Evolutionary conservation across 2,797 vertebrate genomes (phyloP).

Genomic region (Australoheros facetus): DNA sequence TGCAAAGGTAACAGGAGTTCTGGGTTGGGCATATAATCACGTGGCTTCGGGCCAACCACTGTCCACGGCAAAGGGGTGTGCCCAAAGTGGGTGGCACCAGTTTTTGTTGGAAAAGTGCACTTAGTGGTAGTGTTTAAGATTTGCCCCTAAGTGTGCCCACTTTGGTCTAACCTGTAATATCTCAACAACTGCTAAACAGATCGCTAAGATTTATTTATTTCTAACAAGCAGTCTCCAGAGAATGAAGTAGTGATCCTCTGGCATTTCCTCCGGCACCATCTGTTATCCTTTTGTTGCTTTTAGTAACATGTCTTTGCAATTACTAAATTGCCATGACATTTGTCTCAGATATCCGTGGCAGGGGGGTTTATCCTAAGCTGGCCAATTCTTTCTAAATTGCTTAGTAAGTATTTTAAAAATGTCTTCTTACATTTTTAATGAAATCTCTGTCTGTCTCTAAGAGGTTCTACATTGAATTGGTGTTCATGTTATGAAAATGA

Average conservation of each 20-base stretch:
- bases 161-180: not conserved
- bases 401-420: not conserved
- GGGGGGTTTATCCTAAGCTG: not conserved
- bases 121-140: not conserved
- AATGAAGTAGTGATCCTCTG: not conserved
- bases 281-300: not conserved
- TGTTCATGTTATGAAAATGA: not conserved
- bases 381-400: no score
- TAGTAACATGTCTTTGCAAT: not conserved
- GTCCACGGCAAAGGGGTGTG: not conserved
- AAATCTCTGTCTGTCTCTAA: not conserved
- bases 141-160: not conserved
- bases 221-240: not conserved
- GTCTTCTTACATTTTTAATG: accelerated
- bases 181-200: not conserved
- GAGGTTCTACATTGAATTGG: not conserved
- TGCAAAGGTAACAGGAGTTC: not conserved
- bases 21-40: not conserved
- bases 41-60: not conserved
- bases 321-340: not conserved
- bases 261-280: not conserved
- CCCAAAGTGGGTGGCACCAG: not conserved
- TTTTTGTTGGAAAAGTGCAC: not conserved
- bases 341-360: not conserved
- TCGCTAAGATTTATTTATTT: not conserved